Evolutionary conservation across 2,113 vertebrate genomes (phyloP).

Genomic region (Ursus arctos): DNA sequence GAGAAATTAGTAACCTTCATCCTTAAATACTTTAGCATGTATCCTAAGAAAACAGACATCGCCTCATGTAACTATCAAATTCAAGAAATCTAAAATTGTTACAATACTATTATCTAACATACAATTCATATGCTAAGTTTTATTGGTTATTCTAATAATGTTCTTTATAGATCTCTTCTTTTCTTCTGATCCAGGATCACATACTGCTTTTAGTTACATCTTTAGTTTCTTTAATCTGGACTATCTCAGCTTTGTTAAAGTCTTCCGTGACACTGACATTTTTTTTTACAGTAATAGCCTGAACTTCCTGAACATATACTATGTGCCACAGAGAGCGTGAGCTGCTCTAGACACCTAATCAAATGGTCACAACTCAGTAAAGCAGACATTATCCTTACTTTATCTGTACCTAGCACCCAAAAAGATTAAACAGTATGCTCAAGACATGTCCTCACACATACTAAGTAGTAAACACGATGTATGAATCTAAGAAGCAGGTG

Average conservation of each 20-base stretch:
- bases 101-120: neutral
- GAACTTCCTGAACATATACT: neutral
- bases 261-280: neutral
- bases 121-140: neutral
- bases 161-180: neutral
- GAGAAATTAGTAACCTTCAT: neutral
- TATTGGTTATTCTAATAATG: neutral
- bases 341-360: neutral
- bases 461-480: neutral
- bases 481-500: neutral
- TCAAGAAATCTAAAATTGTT: neutral
- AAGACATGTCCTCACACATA: neutral
- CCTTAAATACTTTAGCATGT: neutral
- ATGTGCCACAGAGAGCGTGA: neutral
- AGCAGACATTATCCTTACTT: neutral
- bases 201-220: neutral
- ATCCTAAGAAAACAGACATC: neutral
- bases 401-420: neutral
- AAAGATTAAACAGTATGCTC: neutral
- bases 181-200: neutral
- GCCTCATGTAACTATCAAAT: conserved; percentile 15
- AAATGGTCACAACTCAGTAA: neutral
- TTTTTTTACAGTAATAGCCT: neutral
- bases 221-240: neutral
- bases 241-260: neutral